phyloP scores from a whole-genome alignment of 2,113 vertebrate genomes.

The Pica pica region DNA sequence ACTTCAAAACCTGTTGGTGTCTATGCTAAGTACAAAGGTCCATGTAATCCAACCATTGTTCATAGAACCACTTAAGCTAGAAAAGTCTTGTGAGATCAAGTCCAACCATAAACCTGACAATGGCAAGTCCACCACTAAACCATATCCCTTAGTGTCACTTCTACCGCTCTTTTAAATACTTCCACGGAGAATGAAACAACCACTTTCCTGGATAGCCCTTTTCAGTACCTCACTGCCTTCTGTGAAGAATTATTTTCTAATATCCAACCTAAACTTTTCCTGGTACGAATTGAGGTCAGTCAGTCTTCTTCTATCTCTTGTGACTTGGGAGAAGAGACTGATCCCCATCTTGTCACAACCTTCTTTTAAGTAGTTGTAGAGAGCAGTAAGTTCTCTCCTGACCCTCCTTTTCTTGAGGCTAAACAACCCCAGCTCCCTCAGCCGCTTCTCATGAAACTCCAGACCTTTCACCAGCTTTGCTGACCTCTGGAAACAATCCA shows the following conservation, averaged over 20 bases:
- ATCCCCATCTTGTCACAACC: rapidly evolving
- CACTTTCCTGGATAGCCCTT: not conserved
- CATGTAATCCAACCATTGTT: not conserved
- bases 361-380: not conserved
- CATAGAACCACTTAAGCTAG: not conserved
- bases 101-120: not conserved
- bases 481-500: not conserved
- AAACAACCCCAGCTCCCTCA: not conserved
- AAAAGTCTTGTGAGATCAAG: not conserved
- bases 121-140: not conserved
- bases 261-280: not conserved
- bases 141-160: rapidly evolving
- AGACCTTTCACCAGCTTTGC: not conserved
- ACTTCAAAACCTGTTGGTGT: not conserved
- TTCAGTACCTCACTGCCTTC: not conserved
- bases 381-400: rapidly evolving
- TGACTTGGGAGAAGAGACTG: not conserved
- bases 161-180: not conserved
- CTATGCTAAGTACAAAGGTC: not conserved
- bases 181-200: not conserved
- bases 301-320: not conserved
- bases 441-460: not conserved
- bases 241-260: not conserved
- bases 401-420: not conserved
- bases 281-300: rapidly evolving